Evolutionary conservation across 2,113 vertebrate species (phyloP).

Genomic region (Mus spicilegus): DNA sequence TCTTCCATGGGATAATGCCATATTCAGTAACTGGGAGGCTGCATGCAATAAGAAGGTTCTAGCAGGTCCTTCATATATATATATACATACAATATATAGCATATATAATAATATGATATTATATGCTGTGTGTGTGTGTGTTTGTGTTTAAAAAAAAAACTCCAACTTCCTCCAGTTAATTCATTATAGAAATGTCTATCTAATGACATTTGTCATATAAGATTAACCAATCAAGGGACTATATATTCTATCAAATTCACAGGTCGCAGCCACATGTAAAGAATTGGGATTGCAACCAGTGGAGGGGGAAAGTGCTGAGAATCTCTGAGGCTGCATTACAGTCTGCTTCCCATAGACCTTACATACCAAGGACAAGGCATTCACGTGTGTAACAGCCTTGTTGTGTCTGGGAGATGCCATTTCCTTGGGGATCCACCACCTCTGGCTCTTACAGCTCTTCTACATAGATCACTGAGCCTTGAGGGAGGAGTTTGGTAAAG

Average conservation of each 20-base stretch:
- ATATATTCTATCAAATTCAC: not conserved
- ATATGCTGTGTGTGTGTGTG: not conserved
- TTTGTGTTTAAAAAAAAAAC: not conserved
- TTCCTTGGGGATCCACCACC: not conserved
- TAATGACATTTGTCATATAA: not conserved
- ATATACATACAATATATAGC: too few relatives aligned
- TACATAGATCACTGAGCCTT: not conserved
- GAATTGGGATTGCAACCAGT: not conserved
- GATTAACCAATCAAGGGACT: not conserved
- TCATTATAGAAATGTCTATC: not conserved
- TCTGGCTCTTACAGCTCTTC: not conserved
- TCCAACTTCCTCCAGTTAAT: not conserved
- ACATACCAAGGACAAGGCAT: not conserved
- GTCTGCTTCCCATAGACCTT: not conserved
- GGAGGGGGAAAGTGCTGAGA: not conserved
- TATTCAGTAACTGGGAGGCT: not conserved
- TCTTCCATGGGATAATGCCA: not conserved
- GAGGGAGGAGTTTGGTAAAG: too few relatives aligned
- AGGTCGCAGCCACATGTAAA: not conserved
- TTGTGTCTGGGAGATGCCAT: not conserved
- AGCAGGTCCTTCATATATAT: not conserved
- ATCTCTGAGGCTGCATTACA: not conserved
- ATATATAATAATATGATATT: not conserved
- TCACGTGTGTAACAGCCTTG: not conserved
- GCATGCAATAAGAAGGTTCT: not conserved